These are phyloP conservation scores for Sterrhoptilus dennistouni DNA, from an alignment of 2,113 vertebrate genomes.

Conservation along the genomic window DNA sequence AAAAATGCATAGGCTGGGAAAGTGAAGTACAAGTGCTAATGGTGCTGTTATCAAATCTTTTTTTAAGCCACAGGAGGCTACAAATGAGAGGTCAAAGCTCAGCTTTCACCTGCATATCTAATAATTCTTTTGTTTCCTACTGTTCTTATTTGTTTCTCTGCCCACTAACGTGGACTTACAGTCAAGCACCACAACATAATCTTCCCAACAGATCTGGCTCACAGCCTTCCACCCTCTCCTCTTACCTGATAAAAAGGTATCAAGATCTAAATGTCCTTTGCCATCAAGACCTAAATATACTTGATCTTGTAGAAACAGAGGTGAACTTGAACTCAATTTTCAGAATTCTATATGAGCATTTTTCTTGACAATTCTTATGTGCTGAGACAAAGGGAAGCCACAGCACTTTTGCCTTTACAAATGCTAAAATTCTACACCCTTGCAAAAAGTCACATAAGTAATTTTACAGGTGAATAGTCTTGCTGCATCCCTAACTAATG, in stretches of 20 bases:
- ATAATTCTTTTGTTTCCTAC: not conserved
- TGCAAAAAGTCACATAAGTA: not conserved
- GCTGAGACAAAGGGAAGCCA: not conserved
- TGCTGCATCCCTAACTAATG: not conserved
- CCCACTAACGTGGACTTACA: not conserved
- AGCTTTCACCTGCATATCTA: not conserved
- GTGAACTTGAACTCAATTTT: not conserved
- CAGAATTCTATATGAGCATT: not conserved
- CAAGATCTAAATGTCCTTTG: not conserved
- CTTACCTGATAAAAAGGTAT: not conserved
- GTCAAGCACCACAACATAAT: not conserved
- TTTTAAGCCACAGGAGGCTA: not conserved
- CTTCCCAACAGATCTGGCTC: not conserved
- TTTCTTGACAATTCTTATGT: not conserved
- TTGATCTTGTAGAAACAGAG: not conserved
- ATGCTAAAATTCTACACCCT: not conserved
- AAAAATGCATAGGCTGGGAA: not conserved
- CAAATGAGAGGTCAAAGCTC: conserved; percentile 1
- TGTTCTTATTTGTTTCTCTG: not conserved
- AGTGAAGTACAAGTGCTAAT: not conserved
- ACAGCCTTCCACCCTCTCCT: not conserved
- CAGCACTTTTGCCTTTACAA: not conserved
- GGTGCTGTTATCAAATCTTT: not conserved
- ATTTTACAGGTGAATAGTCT: not conserved
- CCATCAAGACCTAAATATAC: not conserved